phyloP scores from a whole-genome alignment of 2,797 vertebrate species.

The Sciaenops ocellatus region DNA sequence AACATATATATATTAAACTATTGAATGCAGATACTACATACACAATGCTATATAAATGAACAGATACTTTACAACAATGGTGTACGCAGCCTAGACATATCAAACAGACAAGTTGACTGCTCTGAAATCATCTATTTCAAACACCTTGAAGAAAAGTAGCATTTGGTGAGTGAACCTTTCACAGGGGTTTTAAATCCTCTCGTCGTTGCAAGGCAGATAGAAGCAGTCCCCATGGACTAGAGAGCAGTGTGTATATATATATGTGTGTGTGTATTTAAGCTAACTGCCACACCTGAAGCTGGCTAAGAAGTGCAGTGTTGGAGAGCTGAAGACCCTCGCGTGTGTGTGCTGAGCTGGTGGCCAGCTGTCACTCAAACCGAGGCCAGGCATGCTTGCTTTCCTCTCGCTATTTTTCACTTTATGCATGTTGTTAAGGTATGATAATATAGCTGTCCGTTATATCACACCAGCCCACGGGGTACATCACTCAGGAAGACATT shows the following conservation, averaged over 20 bases:
- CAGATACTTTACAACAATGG: background rate
- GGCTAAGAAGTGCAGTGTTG: conserved; percentile 45
- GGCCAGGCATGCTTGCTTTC: conserved; percentile 15
- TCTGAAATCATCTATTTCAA: conserved; percentile 48
- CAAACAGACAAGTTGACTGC: conserved; percentile 12
- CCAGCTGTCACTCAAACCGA: conserved; percentile 65
- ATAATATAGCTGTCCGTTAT: conserved; percentile 66
- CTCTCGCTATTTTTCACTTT: conserved; percentile 37
- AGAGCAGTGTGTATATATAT: background rate
- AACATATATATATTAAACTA: conserved; percentile 25
- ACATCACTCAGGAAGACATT: conserved; percentile 65
- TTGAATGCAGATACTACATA: conserved; percentile 16
- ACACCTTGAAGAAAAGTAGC: conserved; percentile 12
- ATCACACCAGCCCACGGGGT: conserved; percentile 74
- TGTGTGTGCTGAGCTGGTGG: conserved; percentile 41
- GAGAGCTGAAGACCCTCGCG: conserved; percentile 41
- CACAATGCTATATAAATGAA: background rate
- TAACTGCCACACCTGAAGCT: conserved; percentile 58
- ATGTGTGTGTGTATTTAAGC: conserved; percentile 29
- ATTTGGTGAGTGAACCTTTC: conserved; percentile 45
- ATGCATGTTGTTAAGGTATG: conserved; percentile 55
- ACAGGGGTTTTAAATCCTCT: conserved; percentile 47
- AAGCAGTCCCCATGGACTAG: conserved; percentile 6
- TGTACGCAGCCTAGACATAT: background rate
- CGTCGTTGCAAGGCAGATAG: conserved; percentile 36